Evolutionary conservation across 2,113 vertebrate genomes (phyloP), one percentile per base, ranked within the genome.

Genomic region (Dermatemys mawii): DNA sequence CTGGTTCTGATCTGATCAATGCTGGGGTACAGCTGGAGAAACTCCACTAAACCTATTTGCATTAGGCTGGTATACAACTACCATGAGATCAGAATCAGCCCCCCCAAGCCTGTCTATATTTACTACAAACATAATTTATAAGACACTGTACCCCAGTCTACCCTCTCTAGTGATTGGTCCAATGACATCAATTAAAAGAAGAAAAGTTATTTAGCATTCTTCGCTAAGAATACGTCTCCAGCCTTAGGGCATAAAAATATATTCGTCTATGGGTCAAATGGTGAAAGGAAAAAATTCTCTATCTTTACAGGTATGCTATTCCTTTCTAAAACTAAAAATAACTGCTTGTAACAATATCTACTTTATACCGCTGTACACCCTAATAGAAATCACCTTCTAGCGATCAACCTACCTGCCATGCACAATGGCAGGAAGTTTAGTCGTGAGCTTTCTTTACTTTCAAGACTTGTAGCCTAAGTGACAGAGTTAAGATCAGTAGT

Each of bases 191-290:
- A 57, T 92, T 92, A 93, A 91, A 92, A 44, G 78, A 93, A 96
- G 94, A 85, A 94, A 95, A 92, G 87, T 90, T 94, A 93, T 97
- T 93, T 83, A 87, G 76, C 54, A 44, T 95, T 89, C 41, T 75
- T 94, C 88, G 4, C 93, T 95, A 91, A 93, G 93, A 96, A 60
- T 84, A 95, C n/a, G 32, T 46, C 87, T 95, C 87, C 93, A 70
- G 53, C 79, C 81, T 80, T 88, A 50, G 21, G 73, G 85, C 41
- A 49, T 91, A 78, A 88, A 53, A 54, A 89, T 81, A 92, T 84
- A 93, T 93, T 90, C 90, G 90, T 84, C 41, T 88, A 1, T 24
- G 38, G 46, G 67, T 85, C 38, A 81, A 38, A 70, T 90, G 29
- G 38, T 88, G 79, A 96, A 95, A 87, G 76, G 54, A 60, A 44